Percentiles rank a stretch among this genome's conserved stretches.
Conservation (phyloP, 2,113 vertebrate species). For the Corvus moneduloides region DNA sequence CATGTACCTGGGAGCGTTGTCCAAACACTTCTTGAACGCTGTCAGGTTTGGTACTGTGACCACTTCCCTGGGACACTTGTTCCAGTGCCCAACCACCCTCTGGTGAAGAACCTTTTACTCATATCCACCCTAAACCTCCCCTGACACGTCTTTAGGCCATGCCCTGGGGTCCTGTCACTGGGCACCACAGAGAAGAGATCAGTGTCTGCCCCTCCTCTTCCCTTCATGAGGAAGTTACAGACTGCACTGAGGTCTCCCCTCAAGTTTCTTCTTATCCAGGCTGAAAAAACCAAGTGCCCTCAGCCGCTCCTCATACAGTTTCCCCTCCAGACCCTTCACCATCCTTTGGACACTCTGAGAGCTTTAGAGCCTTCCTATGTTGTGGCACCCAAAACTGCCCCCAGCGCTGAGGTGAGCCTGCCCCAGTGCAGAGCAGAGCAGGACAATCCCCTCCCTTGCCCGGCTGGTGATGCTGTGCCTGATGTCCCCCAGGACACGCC, state of each 20-base stretch:
- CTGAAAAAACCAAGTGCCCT: neutral
- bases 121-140: neutral
- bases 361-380: neutral
- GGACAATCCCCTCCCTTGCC: neutral
- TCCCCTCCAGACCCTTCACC: neutral
- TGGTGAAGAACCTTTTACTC: neutral
- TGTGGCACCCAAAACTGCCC: neutral
- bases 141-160: neutral
- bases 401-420: neutral
- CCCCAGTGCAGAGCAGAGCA: neutral
- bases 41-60: neutral
- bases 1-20: rapidly evolving
- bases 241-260: neutral
- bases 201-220: neutral
- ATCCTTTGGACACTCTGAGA: neutral
- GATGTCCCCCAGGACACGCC: rapidly evolving
- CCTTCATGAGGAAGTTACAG: neutral
- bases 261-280: neutral
- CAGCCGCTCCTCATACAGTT: neutral
- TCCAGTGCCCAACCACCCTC: neutral
- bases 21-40: neutral
- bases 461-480: rapidly evolving
- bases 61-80: neutral
- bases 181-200: neutral
- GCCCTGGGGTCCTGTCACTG: neutral